Evolutionary conservation across 2,888 invertebrate species (phyloP).

Genomic region (Leptopilina syphax): DNA sequence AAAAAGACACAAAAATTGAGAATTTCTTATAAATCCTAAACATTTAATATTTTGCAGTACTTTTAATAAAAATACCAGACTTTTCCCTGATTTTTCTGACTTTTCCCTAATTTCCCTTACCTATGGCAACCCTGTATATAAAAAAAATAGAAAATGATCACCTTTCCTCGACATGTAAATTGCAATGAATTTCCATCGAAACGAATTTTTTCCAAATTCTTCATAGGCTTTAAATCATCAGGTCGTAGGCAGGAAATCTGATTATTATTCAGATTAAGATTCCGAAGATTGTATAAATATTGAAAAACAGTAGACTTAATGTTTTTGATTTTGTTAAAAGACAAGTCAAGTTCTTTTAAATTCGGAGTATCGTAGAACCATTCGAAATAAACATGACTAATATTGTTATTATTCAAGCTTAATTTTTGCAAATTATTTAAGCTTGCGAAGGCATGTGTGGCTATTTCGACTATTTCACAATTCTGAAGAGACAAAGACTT

Average conservation of each 20-base stretch:
- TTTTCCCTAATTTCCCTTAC: no score
- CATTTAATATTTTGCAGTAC: no score
- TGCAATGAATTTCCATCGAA: conserved; percentile 65
- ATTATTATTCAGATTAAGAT: conserved; percentile 66
- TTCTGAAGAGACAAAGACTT: conserved; percentile 62
- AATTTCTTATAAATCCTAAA: no score
- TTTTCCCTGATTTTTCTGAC: no score
- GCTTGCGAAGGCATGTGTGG: conserved; percentile 58
- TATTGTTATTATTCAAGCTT: conserved; percentile 64
- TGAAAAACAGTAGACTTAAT: conserved; percentile 59
- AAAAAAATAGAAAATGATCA: conserved; percentile 45
- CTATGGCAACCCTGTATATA: no score
- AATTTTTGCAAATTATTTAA: conserved; percentile 62
- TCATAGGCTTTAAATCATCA: conserved; percentile 57
- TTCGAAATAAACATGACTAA: conserved; percentile 54
- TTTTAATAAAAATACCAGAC: no score
- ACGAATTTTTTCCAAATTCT: conserved; percentile 64
- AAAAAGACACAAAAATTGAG: no score
- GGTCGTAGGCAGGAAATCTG: conserved; percentile 62
- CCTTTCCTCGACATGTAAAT: conserved; percentile 66
- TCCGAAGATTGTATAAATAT: conserved; percentile 58
- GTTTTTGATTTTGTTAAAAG: conserved; percentile 63
- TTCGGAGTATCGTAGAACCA: conserved; percentile 63
- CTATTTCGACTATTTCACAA: conserved; percentile 60
- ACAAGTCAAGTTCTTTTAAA: conserved; percentile 67